phyloP scores from a whole-genome alignment of 1,140 invertebrate species.

The Oscheius sp. region DNA sequence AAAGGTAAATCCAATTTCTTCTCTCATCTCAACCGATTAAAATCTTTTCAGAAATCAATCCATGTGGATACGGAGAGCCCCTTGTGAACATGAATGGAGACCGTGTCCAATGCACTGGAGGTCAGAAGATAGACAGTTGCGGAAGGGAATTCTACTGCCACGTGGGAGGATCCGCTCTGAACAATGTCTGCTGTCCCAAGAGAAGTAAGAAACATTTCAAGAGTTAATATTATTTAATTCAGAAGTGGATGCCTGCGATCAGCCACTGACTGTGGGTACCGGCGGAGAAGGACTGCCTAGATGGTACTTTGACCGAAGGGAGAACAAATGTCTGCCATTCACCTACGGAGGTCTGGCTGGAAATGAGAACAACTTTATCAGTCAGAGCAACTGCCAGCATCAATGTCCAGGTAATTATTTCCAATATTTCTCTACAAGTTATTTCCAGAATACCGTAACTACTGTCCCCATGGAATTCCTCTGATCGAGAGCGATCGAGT shows the following conservation, averaged over 20 bases:
- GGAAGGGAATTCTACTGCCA: slow-evolving; percentile 50
- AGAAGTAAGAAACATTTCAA: slow-evolving; percentile 17
- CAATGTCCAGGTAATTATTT: slow-evolving; percentile 42
- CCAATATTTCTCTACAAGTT: not conserved
- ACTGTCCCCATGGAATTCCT: slow-evolving; percentile 57
- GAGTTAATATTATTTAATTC: not conserved
- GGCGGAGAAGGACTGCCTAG: slow-evolving; percentile 45
- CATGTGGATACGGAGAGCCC: slow-evolving; percentile 55
- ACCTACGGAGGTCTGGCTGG: slow-evolving; percentile 44
- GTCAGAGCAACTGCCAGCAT: slow-evolving; percentile 41
- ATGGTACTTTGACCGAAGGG: slow-evolving; percentile 52
- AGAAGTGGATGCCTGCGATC: slow-evolving; percentile 49
- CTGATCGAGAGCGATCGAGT: slow-evolving; percentile 44
- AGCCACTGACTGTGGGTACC: slow-evolving; percentile 46
- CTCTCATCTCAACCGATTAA: too few relatives aligned
- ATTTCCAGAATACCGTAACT: slow-evolving; percentile 49
- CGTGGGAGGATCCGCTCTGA: slow-evolving; percentile 43
- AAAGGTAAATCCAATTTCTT: slow-evolving; percentile 29
- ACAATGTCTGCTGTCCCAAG: slow-evolving; percentile 54
- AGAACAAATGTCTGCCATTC: slow-evolving; percentile 38
- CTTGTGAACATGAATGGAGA: slow-evolving; percentile 44
- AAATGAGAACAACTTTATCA: slow-evolving; percentile 54
- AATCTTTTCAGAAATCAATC: slow-evolving; percentile 48
- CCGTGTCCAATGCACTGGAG: slow-evolving; percentile 46
- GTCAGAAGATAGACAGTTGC: slow-evolving; percentile 47